Percentiles rank a stretch among this genome's conserved stretches.
Evolutionary conservation across 2,888 invertebrate genomes (phyloP).

Genomic region (Erpobdella octoculata): DNA sequence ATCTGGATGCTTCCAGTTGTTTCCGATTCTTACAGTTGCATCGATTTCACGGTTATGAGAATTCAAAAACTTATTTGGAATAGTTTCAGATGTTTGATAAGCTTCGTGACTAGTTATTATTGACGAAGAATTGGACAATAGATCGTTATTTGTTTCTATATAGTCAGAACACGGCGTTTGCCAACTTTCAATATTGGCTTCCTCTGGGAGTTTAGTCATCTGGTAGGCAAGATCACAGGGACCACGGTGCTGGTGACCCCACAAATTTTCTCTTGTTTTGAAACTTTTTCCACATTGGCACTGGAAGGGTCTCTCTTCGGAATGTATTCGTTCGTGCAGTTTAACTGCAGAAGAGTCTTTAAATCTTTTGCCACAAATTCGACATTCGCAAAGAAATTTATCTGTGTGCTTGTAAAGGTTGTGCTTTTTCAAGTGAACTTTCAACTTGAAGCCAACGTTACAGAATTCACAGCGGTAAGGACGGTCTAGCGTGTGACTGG

Average conservation of each 20-base stretch:
- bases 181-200: not conserved
- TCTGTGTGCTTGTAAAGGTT: conserved; percentile 37
- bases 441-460: conserved; percentile 36
- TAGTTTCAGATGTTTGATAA: not conserved
- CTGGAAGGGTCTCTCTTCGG: conserved; percentile 33
- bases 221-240: conserved; percentile 29
- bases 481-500: not conserved
- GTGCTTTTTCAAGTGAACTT: conserved; percentile 38
- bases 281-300: conserved; percentile 38
- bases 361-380: conserved; percentile 38
- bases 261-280: conserved; percentile 39
- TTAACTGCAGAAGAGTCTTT: conserved; percentile 38
- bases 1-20: not conserved
- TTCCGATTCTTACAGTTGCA: not conserved
- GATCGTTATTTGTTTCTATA: not conserved
- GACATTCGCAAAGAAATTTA: conserved; percentile 36
- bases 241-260: conserved; percentile 37
- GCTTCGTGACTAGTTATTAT: conserved; percentile 2
- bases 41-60: not conserved
- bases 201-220: not conserved
- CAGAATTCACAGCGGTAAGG: conserved; percentile 28
- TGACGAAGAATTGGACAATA: not conserved
- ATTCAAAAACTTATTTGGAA: not conserved
- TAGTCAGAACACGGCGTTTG: not conserved
- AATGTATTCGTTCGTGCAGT: conserved; percentile 37